Evolutionary conservation across 2,797 vertebrate species (phyloP).

Genomic region (Botia almorhae): DNA sequence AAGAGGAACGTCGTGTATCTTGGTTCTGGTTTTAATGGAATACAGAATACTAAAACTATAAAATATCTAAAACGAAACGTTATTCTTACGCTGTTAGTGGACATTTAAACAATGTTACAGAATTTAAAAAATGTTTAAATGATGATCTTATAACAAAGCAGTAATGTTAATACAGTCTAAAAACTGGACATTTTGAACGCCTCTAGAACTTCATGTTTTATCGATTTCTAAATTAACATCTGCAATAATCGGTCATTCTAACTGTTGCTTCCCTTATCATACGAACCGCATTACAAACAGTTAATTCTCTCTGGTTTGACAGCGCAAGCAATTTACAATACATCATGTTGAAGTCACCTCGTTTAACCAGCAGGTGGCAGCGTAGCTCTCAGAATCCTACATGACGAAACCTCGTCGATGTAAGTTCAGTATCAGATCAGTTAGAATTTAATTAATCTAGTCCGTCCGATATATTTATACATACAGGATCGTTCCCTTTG

Average conservation of each 20-base stretch:
- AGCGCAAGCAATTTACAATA: not conserved
- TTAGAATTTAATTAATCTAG: conserved; percentile 64
- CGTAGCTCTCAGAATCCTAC: conserved; percentile 61
- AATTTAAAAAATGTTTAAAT: too few relatives aligned
- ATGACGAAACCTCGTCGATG: not conserved
- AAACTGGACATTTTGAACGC: too few relatives aligned
- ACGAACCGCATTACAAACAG: conserved; percentile 22
- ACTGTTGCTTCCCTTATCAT: conserved; percentile 6
- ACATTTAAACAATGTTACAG: too few relatives aligned
- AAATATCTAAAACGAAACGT: too few relatives aligned
- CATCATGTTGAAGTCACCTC: conserved; percentile 12
- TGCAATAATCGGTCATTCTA: conserved; percentile 2
- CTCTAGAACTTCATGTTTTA: not conserved
- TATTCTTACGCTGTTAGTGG: too few relatives aligned
- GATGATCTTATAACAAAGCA: too few relatives aligned
- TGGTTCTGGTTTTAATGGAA: conserved; percentile 31
- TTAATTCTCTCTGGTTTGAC: conserved; percentile 23
- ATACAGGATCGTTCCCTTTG: conserved; percentile 35
- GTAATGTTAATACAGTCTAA: too few relatives aligned
- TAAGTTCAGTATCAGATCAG: conserved; percentile 52
- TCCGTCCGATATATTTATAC: conserved; percentile 75
- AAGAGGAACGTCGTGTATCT: conserved; percentile 30
- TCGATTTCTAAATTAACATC: not conserved
- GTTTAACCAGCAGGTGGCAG: conserved; percentile 74
- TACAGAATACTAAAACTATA: too few relatives aligned